Evolutionary conservation across 2,797 vertebrate species (phyloP), one percentile per base, ranked within the genome.

Genomic region (Sebastes aleutianus): DNA sequence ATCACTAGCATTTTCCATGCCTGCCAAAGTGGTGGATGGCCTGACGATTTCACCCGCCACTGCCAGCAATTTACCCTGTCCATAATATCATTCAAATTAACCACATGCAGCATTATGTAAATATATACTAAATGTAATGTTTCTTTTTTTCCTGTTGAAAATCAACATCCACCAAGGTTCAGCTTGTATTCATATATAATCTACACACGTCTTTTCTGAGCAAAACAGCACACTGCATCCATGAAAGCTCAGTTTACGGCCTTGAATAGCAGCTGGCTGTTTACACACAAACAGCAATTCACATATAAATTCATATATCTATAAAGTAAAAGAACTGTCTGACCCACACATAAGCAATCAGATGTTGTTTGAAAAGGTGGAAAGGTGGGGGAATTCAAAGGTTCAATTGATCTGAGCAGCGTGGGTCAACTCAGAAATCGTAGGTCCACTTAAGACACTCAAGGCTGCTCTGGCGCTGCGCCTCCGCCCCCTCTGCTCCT

Each of bases 351-450:
- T 7, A 66, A 54, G 31, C 36, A 74, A 68, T 74, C 70, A 39
- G 24, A 50, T 53, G 50, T 70, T 29, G 24, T 50, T 59, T 59
- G 32, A 39, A 78, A 68, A 70, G 56, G 71, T 39, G 64, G 39
- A 6, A 63, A 84, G 26, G 53, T 47, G 27, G 12, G 11, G 14
- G 47, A 64, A 70, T 58, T 85, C 73, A 62, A 71, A 76, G 24
- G 64, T 73, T 50, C 62, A 61, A 66, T 22, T 83, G 78, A 85
- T 79, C 63, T 24, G 73, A 75, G 59, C 22, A 11, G 18, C 12
- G 3, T 4, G 53, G 82, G 82, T 87, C 50, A 85, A 83, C 66
- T 69, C 39, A 26, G 63, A 84, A 73, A 85, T 13, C 22, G 59
- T 58, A 76, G 76, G 43, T 75, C 72, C 58, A 82, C 70, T 83